Evolutionary conservation across 1,140 invertebrate species (phyloP), one percentile per base, ranked within the genome.

Genomic region (Drosophila hydei): DNA sequence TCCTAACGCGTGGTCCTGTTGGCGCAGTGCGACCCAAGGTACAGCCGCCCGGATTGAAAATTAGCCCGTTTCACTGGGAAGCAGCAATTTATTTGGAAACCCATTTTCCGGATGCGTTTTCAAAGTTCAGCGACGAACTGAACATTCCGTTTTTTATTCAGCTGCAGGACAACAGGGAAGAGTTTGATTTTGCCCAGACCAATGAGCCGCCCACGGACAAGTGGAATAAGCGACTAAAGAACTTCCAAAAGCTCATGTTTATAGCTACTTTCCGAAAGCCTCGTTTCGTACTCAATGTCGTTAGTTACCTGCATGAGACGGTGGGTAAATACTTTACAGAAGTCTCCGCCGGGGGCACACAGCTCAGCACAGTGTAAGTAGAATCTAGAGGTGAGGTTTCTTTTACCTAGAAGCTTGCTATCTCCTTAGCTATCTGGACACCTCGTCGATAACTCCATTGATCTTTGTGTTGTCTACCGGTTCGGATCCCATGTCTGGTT

Each of bases 381-480:
- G n/a, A 16, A 8, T 1, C 16, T 16, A 8, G 6, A 4, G 3
- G 9, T 3, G 30, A 14, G 1, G 3, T 14, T 19, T 4, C 4
- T 59, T 38, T 5, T 9, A 38, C 12, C 4, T 47, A 0, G 4
- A 5, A 21, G 8, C 18, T 43, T 52, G 1, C 18, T 23, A 16
- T 8, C n/a, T n/a, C 91, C 91, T 36, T 65, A 96, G 94, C 89
- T 98, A 94, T 88, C 93, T 93, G 73, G 96, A 95, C 91, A 97
- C 95, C 33, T 94, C 94, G 12, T 94, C 93, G 63, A 93, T 92
- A 0, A 96, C 95, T 4, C 97, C 97, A 0, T 91, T 99, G 1
- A 94, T 98, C 27, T 98, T 98, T 91, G 94, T 99, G 0, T 92
- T 98, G n/a, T 98, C 96, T 54, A 95, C 96, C 23, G 97, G 97